A percentile compares a stretch with the other conserved stretches of the same genome.
phyloP scores from a whole-genome alignment of 2,797 vertebrate genomes.

The Psittacula echo region DNA sequence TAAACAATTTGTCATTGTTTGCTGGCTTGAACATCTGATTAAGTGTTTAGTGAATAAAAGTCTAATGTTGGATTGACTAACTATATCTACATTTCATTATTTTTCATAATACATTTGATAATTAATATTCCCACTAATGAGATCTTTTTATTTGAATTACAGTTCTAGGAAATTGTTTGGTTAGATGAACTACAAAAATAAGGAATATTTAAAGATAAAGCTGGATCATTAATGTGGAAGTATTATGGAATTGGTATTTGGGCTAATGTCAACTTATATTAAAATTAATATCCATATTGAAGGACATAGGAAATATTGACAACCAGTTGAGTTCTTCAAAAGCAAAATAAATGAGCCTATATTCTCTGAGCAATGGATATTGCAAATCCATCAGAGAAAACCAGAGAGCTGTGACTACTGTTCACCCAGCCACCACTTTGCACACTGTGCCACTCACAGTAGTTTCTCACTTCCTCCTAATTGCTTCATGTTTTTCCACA shows the following conservation, averaged over 20 bases:
- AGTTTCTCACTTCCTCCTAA: neutral
- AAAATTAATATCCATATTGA: neutral
- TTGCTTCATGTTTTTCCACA: rapidly evolving
- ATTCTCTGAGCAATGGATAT: neutral
- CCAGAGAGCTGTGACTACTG: neutral
- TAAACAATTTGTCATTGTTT: neutral
- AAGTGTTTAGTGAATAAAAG: neutral
- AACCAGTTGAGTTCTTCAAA: rapidly evolving
- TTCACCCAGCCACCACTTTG: neutral
- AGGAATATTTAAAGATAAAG: neutral
- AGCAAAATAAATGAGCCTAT: neutral
- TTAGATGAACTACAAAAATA: neutral
- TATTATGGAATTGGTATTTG: neutral
- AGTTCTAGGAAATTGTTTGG: neutral
- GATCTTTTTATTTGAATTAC: neutral
- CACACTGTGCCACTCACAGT: rapidly evolving
- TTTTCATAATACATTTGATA: neutral
- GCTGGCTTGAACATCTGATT: neutral
- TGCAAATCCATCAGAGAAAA: neutral
- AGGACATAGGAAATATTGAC: neutral
- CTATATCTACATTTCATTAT: neutral
- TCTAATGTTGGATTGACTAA: neutral
- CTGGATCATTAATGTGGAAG: neutral
- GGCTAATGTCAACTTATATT: neutral
- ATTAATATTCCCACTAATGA: neutral